These are phyloP conservation scores for Lasioglossum leucozonium DNA, from an alignment of 2,888 invertebrate genomes.

Conservation along the genomic window DNA sequence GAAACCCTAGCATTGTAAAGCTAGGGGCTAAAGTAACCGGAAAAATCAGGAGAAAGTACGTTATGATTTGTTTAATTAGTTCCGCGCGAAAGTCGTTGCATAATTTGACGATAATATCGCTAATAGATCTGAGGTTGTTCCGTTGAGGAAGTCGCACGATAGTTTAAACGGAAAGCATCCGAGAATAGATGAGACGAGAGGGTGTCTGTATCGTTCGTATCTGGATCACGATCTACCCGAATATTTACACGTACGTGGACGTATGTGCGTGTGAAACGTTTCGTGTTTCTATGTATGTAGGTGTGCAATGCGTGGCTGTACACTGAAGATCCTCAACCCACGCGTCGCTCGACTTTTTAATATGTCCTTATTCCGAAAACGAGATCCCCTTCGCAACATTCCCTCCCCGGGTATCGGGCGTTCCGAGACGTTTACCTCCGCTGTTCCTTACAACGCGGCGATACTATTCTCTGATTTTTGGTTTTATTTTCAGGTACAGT, in stretches of 20 bases:
- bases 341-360: slow-evolving; percentile 10
- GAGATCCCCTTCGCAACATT: slow-evolving; percentile 16
- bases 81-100: not conserved
- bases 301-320: slow-evolving; percentile 42
- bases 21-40: not conserved
- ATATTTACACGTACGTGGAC: slow-evolving; percentile 58
- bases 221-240: slow-evolving; percentile 47
- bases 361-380: not conserved
- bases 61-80: not conserved
- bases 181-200: slow-evolving; percentile 17
- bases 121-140: not conserved
- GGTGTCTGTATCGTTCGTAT: slow-evolving; percentile 41
- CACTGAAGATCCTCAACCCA: slow-evolving; percentile 37
- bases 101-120: not conserved
- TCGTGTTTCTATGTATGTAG: slow-evolving; percentile 16
- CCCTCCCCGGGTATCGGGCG: not conserved
- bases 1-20: not conserved
- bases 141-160: slow-evolving; percentile 5
- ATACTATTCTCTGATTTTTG: not conserved
- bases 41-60: not conserved
- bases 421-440: not conserved
- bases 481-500: not conserved
- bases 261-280: slow-evolving; percentile 51
- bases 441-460: not conserved
- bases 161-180: slow-evolving; percentile 48